Evolutionary conservation across 2,888 invertebrate genomes (phyloP), one percentile per base, ranked within the genome.

Genomic region (Caenorhabditis sp.): DNA sequence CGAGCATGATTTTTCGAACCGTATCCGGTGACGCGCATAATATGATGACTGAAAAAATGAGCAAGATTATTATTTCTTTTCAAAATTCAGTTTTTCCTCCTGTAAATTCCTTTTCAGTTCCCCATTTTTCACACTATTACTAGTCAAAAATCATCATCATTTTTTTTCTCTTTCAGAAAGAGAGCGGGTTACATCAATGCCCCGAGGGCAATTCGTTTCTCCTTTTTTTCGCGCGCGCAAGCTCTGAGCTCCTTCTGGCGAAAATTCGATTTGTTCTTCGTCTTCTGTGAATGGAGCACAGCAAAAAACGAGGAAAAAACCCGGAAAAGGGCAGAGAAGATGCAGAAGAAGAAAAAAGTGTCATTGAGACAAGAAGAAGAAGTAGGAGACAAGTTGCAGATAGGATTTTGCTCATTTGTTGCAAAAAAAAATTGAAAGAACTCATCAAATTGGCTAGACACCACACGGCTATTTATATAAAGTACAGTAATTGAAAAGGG

Each of bases 1-100:
- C 94, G 85, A 97, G 90, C 91, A 97, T 92, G 81, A 99, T 94
- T 88, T 95, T 93, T 65, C 97, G 91, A 57, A 97, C 93, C 1
- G 94, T 93, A 77, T 91, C 91, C 0, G 83, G 93, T 85, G 93
- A 94, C 0, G 95, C 95, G 88, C 97, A 97, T 87, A 97, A 92
- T 78, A 96, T 93, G 82, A 97, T 93, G 88, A 97, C 97, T 97
- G 92, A 70, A 89, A 90, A 38, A 59, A 56, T 7, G 7, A 43
- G 27, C 20, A 52, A 2, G 5, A 21, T 52, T 10, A 31, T 31
- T 31, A 7, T 17, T 43, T 43, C 3, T 43, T 43, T 14, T 5
- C 7, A 43, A 14, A 43, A 43, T 43, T 3, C 17, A 2, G 5
- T 43, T 14, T 17, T 43, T 17, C 14, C 17, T 43, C 17, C 2